Percentiles rank a stretch among this genome's conserved stretches.
phyloP scores from a whole-genome alignment of 1,140 invertebrate species.

The Elymnias hypermnestra region DNA sequence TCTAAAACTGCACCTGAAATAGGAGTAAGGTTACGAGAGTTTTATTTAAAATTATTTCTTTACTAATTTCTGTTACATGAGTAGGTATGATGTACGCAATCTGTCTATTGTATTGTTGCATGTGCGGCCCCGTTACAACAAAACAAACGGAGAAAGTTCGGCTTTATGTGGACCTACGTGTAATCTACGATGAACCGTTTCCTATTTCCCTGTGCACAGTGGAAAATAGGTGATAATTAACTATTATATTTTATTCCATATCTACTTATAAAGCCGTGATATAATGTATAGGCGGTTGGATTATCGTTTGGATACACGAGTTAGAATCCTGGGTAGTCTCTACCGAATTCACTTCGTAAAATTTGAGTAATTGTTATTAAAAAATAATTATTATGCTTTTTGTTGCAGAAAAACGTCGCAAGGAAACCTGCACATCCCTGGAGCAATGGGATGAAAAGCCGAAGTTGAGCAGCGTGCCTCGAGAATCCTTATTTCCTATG shows the following conservation, averaged over 20 bases:
- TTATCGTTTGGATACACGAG: no score
- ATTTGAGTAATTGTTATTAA: no score
- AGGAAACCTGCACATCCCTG: no score
- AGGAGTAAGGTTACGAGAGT: not conserved
- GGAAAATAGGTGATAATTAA: not conserved
- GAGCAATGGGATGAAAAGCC: no score
- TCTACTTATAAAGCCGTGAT: not conserved
- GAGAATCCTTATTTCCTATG: no score
- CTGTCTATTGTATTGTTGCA: slow-evolving; percentile 36
- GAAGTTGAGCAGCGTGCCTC: no score
- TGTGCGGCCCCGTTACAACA: slow-evolving; percentile 33
- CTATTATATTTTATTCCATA: not conserved
- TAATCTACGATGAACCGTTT: slow-evolving; percentile 31
- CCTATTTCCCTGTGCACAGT: slow-evolving; percentile 26
- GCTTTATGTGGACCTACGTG: slow-evolving; percentile 33
- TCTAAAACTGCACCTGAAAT: no score
- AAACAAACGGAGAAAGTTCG: slow-evolving; percentile 44
- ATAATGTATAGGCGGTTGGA: no score
- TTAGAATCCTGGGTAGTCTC: no score
- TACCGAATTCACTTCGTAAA: no score
- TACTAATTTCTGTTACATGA: slow-evolving; percentile 29
- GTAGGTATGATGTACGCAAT: slow-evolving; percentile 26
- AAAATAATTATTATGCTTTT: no score
- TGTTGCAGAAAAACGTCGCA: no score
- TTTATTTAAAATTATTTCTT: slow-evolving; percentile 12